Evolutionary conservation across 1,140 invertebrate species (phyloP).

Genomic region (Globodera rostochiensis): DNA sequence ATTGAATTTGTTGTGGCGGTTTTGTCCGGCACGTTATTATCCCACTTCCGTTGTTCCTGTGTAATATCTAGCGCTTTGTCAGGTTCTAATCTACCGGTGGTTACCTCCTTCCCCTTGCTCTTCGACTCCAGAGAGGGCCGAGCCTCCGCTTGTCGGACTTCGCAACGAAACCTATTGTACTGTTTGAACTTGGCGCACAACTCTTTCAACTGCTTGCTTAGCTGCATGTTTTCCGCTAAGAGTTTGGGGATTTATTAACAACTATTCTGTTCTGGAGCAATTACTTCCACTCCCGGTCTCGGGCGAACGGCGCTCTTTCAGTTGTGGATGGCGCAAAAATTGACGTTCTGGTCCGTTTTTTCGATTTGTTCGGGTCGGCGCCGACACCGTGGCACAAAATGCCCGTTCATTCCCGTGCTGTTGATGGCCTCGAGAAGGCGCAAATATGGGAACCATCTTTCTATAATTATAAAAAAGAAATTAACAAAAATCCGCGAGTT

Average conservation of each 20-base stretch:
- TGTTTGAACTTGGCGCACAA: constrained; percentile 15
- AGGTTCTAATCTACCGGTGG: background rate
- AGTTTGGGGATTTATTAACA: background rate
- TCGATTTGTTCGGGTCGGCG: background rate
- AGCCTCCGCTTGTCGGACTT: constrained; percentile 4
- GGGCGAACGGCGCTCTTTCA: constrained; percentile 11
- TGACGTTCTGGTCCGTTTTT: background rate
- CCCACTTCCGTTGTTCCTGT: background rate
- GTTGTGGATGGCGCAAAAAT: background rate
- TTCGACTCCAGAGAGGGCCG: constrained; percentile 9
- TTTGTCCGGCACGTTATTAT: too few relatives aligned
- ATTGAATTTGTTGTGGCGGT: too few relatives aligned
- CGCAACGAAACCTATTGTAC: constrained; percentile 27
- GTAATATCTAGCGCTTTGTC: background rate
- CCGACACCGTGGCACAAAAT: constrained; percentile 23
- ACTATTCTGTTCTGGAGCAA: background rate
- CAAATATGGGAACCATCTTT: constrained; percentile 30
- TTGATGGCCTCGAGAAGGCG: constrained; percentile 1
- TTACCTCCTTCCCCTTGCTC: background rate
- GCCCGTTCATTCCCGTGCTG: constrained; percentile 4
- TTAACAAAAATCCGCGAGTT: too few relatives aligned
- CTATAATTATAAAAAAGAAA: background rate
- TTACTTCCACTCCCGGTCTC: constrained; percentile 11
- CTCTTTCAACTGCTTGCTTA: background rate
- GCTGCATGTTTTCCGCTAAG: background rate